phyloP scores from a whole-genome alignment of 2,797 vertebrate genomes.

The Capromys pilorides region DNA sequence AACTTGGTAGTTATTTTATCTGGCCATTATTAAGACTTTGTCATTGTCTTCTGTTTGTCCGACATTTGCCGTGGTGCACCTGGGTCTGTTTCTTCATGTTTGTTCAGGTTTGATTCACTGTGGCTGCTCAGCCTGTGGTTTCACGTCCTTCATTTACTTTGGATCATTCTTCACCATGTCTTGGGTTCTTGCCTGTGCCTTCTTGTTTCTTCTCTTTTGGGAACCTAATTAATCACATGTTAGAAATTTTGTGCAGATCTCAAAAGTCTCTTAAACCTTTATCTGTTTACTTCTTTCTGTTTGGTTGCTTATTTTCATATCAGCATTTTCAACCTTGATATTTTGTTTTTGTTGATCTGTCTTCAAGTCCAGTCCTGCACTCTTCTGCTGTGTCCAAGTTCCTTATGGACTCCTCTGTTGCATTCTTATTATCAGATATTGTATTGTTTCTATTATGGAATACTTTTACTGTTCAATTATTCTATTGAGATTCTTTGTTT shows the following conservation, averaged over 20 bases:
- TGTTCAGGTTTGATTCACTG: background rate
- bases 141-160: background rate
- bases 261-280: background rate
- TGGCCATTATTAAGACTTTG: background rate
- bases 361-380: background rate
- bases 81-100: background rate
- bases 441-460: background rate
- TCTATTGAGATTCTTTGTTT: background rate
- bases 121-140: background rate
- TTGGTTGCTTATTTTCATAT: background rate
- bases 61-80: background rate
- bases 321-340: background rate
- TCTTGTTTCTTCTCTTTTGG: background rate
- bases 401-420: background rate
- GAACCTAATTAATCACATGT: background rate
- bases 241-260: background rate
- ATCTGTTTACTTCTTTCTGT: background rate
- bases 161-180: background rate
- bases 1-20: background rate
- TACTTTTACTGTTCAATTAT: background rate
- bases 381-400: background rate
- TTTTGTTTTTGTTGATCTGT: background rate
- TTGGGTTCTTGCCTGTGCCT: background rate
- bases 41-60: background rate
- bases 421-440: background rate